A percentile compares a stretch with the other conserved stretches of the same genome.
Conservation (phyloP, 2,113 vertebrate genomes). For the Rissa tridactyla region DNA sequence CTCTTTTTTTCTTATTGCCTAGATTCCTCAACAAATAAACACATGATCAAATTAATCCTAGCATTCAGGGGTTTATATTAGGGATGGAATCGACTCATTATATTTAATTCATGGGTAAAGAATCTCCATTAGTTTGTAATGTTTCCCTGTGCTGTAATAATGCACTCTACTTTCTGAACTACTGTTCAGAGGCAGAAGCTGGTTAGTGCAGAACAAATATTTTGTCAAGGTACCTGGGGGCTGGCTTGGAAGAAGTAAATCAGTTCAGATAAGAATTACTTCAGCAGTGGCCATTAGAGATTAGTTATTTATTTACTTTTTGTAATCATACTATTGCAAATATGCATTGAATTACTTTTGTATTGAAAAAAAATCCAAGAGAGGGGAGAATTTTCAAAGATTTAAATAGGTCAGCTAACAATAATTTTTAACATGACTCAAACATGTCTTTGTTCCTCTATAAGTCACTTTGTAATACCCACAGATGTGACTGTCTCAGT, state of each 20-base stretch:
- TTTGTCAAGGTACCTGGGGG: background rate
- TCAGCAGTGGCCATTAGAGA: background rate
- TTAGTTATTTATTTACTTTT: background rate
- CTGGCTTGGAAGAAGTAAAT: background rate
- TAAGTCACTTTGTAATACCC: background rate
- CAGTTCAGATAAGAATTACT: background rate
- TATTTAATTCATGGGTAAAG: background rate
- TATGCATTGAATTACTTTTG: background rate
- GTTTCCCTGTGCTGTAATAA: background rate
- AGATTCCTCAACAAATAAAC: background rate
- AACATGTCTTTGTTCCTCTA: background rate
- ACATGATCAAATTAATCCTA: constrained; percentile 1
- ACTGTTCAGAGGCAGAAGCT: background rate
- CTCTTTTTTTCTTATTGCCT: background rate
- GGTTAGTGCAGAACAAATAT: background rate
- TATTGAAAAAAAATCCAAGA: background rate
- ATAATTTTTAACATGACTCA: background rate
- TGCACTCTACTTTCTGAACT: background rate
- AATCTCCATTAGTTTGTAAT: background rate
- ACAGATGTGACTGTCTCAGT: background rate
- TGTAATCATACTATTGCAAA: background rate
- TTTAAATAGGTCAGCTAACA: background rate
- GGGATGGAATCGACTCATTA: background rate
- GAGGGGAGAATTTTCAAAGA: background rate
- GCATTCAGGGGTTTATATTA: background rate